phyloP scores from a whole-genome alignment of 2,888 invertebrate species.

The Acrocyrtus sp. region DNA sequence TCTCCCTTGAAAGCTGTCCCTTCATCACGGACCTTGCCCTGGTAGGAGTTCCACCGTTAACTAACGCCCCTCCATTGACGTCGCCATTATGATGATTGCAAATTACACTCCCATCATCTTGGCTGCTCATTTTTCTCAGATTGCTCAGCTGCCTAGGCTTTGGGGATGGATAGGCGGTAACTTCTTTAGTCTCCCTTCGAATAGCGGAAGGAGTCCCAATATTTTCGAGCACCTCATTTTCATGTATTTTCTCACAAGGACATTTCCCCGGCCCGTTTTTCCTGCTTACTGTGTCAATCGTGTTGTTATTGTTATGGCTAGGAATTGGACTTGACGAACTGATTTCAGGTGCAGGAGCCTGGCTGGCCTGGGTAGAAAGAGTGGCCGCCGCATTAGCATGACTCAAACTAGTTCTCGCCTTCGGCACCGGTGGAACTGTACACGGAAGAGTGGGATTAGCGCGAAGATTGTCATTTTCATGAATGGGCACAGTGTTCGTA shows the following conservation, averaged over 20 bases:
- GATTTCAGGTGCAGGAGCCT: slow-evolving; percentile 15
- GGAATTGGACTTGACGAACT: slow-evolving; percentile 32
- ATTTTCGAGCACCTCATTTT: background rate
- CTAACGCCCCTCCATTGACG: no score
- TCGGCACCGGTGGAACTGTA: slow-evolving; percentile 22
- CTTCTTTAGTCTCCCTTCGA: slow-evolving; percentile 6
- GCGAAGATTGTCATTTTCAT: slow-evolving; percentile 10
- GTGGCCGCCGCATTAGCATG: slow-evolving; percentile 10
- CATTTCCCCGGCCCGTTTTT: slow-evolving; percentile 29
- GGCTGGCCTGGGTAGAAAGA: slow-evolving; percentile 3
- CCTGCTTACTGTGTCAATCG: slow-evolving; percentile 36
- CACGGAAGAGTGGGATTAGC: background rate
- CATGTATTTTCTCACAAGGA: slow-evolving; percentile 34
- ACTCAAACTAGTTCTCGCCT: slow-evolving; percentile 26
- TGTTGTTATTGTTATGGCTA: slow-evolving; percentile 54
- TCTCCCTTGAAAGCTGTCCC: background rate
- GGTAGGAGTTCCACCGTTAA: background rate
- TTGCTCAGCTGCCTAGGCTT: slow-evolving; percentile 29
- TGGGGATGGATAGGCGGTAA: slow-evolving; percentile 26
- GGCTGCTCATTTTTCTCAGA: slow-evolving; percentile 6
- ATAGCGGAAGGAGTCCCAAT: background rate
- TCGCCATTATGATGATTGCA: background rate
- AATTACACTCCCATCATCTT: background rate
- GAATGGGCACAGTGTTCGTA: slow-evolving; percentile 17
- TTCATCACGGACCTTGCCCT: background rate